Evolutionary conservation across 2,888 invertebrate species (phyloP).

Genomic region (Callinectes sapidus): DNA sequence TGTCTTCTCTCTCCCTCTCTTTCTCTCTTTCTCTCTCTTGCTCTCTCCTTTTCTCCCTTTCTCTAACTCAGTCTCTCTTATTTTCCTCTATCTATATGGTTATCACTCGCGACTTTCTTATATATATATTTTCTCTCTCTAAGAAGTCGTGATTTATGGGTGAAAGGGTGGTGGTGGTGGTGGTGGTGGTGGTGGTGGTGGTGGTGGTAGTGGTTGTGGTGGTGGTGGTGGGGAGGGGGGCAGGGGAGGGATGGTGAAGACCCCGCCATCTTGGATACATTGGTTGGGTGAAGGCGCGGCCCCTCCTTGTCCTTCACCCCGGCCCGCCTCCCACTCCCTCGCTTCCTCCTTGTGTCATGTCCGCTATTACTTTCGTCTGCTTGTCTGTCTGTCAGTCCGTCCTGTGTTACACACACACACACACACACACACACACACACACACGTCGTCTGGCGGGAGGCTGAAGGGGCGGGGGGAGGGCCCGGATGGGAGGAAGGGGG

Average conservation of each 20-base stretch:
- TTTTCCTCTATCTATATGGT: not conserved
- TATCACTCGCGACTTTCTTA: not conserved
- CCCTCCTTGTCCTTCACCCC: not conserved
- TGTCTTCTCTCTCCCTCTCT: constrained; percentile 6
- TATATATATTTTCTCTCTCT: not conserved
- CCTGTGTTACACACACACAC: not conserved
- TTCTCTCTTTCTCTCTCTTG: not conserved
- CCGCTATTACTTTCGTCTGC: not conserved
- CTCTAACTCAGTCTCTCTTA: constrained; percentile 11
- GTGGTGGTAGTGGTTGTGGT: not conserved
- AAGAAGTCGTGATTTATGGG: constrained; percentile 5
- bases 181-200: not conserved
- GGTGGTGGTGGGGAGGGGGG: not conserved
- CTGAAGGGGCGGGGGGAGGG: constrained; percentile 7
- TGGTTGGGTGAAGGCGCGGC: not conserved
- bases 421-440: constrained; percentile 25
- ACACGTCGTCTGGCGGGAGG: not conserved
- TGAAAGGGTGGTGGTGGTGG: not conserved
- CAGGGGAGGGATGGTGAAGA: constrained; percentile 10
- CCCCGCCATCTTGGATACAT: constrained; percentile 8
- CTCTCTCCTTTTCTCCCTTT: not conserved
- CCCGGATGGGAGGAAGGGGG: constrained; percentile 35
- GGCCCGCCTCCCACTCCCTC: not conserved
- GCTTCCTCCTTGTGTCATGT: not conserved
- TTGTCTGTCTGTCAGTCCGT: not conserved